These are phyloP conservation scores for Rhopalosiphum padi DNA, from an alignment of 1,140 invertebrate genomes.

Conservation along the genomic window DNA sequence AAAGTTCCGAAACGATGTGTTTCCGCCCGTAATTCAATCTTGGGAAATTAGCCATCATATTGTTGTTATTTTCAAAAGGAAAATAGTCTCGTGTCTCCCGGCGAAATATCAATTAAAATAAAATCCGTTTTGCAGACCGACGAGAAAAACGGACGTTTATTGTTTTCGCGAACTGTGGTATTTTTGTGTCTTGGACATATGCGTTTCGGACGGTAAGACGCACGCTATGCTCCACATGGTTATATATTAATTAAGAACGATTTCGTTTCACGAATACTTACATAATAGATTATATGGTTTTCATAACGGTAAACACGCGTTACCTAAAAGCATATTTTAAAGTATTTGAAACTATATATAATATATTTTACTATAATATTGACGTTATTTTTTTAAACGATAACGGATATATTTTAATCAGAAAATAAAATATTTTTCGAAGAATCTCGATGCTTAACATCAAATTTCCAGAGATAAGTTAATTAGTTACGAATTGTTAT, in stretches of 20 bases:
- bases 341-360: not conserved
- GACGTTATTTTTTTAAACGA: not conserved
- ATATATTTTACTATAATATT: not conserved
- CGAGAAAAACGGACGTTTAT: not conserved
- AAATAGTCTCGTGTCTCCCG: not conserved
- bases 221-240: not conserved
- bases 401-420: not conserved
- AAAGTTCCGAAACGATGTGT: not conserved
- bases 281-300: not conserved
- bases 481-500: not conserved
- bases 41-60: not conserved
- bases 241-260: not conserved
- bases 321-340: not conserved
- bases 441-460: not conserved
- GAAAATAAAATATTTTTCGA: not conserved
- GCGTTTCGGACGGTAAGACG: not conserved
- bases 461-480: not conserved
- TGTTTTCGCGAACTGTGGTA: not conserved
- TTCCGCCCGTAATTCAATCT: not conserved
- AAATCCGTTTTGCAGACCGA: not conserved
- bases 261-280: not conserved
- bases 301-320: not conserved
- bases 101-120: not conserved
- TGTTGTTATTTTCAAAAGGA: slow-evolving; percentile 2
- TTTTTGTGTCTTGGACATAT: not conserved